These are phyloP conservation scores for Mycetomoellerius zeteki DNA, from an alignment of 1,140 invertebrate genomes.

Conservation along the genomic window DNA sequence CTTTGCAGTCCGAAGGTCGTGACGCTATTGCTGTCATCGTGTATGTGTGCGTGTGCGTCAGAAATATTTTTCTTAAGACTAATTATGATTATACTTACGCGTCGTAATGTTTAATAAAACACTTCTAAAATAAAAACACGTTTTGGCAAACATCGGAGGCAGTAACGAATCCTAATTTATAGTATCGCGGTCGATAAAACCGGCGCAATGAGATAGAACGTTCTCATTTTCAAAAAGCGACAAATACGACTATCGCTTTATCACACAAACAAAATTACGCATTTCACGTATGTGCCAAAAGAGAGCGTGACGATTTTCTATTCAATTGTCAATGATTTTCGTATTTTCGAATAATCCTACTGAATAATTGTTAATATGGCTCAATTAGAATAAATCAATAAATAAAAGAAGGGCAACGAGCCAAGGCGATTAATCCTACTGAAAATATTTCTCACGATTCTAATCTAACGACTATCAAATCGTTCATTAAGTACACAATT, in stretches of 20 bases:
- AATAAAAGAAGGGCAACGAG: too few species aligned
- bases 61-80: slow-evolving; percentile 7
- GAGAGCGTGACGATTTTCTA: slow-evolving; percentile 9
- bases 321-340: not conserved
- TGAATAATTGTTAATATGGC: too few species aligned
- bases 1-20: slow-evolving; percentile 3
- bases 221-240: slow-evolving; percentile 47
- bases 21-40: not conserved
- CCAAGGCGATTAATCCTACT: not conserved
- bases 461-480: not conserved
- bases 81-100: not conserved
- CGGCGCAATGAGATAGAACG: slow-evolving; percentile 67
- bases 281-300: slow-evolving; percentile 7
- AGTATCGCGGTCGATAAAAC: slow-evolving; percentile 64
- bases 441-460: not conserved
- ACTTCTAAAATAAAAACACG: not conserved
- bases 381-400: too few species aligned
- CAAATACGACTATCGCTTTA: slow-evolving; percentile 56
- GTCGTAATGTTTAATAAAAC: not conserved
- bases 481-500: not conserved
- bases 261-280: slow-evolving; percentile 68
- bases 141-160: slow-evolving; percentile 26
- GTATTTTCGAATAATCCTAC: not conserved
- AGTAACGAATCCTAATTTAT: slow-evolving; percentile 35
- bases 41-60: not conserved